Evolutionary conservation across 1,140 invertebrate genomes (phyloP).

Genomic region (Oncopodura yosiiana): DNA sequence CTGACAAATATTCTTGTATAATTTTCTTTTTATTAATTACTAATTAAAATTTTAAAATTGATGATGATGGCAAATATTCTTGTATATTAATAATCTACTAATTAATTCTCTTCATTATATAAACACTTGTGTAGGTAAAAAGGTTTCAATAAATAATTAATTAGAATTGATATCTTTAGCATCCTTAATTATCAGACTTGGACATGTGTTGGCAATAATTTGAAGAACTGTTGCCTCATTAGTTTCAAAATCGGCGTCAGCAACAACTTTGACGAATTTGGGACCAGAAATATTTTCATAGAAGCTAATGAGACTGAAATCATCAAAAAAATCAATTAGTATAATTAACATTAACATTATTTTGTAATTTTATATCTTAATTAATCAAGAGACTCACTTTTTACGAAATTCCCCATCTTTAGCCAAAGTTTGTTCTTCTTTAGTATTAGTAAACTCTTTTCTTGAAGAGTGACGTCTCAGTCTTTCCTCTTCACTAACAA

Average conservation of each 20-base stretch:
- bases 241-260: slow-evolving; percentile 2
- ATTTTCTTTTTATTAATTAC: no score
- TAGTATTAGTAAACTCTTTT: slow-evolving; percentile 27
- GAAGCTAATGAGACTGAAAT: slow-evolving; percentile 10
- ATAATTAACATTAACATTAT: neutral
- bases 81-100: no score
- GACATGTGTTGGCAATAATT: neutral
- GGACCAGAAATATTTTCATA: slow-evolving; percentile 19
- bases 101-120: no score
- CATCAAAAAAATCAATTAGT: neutral
- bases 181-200: neutral
- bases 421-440: slow-evolving; percentile 28
- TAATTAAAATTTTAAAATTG: no score
- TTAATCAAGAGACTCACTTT: slow-evolving; percentile 4
- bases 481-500: slow-evolving; percentile 27
- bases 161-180: no score
- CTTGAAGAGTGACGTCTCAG: slow-evolving; percentile 19
- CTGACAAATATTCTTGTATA: no score
- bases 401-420: slow-evolving; percentile 16
- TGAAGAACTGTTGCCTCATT: neutral
- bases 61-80: no score
- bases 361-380: neutral
- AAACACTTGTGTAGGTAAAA: no score
- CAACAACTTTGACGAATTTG: neutral
- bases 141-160: no score